Percentiles rank a stretch among this genome's conserved stretches.
Conservation (phyloP, 2,888 invertebrate species). For the Serrognathus titanus region DNA sequence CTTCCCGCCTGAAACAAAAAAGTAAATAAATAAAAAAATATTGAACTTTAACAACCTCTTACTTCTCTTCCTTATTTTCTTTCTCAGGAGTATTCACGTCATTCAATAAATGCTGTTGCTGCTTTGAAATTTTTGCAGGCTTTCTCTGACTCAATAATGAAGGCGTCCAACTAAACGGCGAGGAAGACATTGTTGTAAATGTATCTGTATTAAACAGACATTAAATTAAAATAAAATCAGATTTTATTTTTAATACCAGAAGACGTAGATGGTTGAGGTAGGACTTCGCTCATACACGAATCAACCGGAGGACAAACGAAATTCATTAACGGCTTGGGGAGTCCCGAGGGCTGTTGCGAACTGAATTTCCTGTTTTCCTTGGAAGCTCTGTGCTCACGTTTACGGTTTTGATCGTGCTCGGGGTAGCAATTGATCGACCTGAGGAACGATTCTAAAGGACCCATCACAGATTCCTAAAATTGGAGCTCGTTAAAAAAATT, state of each 20-base stretch:
- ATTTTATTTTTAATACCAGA: constrained; percentile 24
- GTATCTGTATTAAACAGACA: constrained; percentile 9
- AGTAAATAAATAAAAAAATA: background rate
- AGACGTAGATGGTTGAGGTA: constrained; percentile 22
- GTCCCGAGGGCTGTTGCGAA: constrained; percentile 3
- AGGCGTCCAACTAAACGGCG: constrained; percentile 47
- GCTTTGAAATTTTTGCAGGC: constrained; percentile 30
- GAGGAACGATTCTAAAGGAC: constrained; percentile 44
- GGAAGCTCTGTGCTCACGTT: constrained; percentile 3
- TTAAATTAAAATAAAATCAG: background rate
- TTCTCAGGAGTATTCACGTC: constrained; percentile 42
- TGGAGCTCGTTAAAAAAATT: background rate
- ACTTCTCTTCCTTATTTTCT: constrained; percentile 31
- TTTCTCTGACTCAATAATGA: constrained; percentile 39
- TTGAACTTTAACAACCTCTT: background rate
- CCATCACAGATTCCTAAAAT: constrained; percentile 33
- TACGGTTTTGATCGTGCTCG: constrained; percentile 40
- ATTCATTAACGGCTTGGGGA: constrained; percentile 13
- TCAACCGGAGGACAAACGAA: constrained; percentile 28
- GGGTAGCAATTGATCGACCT: constrained; percentile 45
- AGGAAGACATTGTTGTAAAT: constrained; percentile 10
- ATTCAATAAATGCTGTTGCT: constrained; percentile 24
- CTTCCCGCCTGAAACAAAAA: background rate
- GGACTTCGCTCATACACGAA: constrained; percentile 31
- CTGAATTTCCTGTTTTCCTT: background rate